These are phyloP conservation scores for Tetraneura akinire DNA, from an alignment of 1,140 invertebrate species.

Conservation along the genomic window DNA sequence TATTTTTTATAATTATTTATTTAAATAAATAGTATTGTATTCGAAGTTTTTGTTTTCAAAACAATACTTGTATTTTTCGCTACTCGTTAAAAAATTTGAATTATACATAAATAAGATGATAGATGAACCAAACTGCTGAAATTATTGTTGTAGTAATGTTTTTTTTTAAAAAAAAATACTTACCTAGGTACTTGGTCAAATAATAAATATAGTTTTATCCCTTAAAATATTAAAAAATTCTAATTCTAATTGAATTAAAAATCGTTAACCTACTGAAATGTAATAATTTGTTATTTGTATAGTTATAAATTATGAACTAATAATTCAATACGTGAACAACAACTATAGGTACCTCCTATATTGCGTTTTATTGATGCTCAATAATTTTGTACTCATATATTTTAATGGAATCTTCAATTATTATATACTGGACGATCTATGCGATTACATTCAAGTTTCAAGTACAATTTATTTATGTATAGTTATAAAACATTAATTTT, in stretches of 20 bases:
- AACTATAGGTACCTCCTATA: background rate
- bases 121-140: background rate
- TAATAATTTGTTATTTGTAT: background rate
- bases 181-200: too few relatives aligned
- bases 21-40: too few relatives aligned
- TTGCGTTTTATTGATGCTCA: background rate
- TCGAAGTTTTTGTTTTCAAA: background rate
- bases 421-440: background rate
- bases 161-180: too few relatives aligned
- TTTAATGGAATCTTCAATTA: background rate
- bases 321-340: background rate
- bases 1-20: too few relatives aligned
- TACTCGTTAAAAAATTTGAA: background rate
- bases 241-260: too few relatives aligned
- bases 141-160: too few relatives aligned
- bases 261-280: too few relatives aligned
- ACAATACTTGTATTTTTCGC: background rate
- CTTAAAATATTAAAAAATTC: too few relatives aligned
- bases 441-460: background rate
- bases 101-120: too few relatives aligned
- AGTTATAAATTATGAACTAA: background rate
- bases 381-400: background rate
- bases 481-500: conserved; percentile 28
- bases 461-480: conserved; percentile 21
- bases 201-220: too few relatives aligned